These are phyloP conservation scores for Opisthocomus hoazin DNA, from an alignment of 2,113 vertebrate genomes.

Conservation along the genomic window DNA sequence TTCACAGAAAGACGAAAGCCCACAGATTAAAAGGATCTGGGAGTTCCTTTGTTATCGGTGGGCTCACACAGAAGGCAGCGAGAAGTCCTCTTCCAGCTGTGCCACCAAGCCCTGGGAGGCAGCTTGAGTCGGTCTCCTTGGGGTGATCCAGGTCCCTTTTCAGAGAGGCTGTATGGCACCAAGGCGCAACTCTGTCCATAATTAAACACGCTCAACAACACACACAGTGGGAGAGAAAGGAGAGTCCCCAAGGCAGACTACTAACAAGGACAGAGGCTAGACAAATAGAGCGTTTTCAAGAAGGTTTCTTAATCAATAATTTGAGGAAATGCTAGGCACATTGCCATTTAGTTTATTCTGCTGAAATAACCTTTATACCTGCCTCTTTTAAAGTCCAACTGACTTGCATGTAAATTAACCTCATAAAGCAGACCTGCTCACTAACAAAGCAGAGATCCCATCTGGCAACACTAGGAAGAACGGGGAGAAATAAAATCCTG, in stretches of 20 bases:
- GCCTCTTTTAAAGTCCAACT: neutral
- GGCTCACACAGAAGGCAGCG: neutral
- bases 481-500: neutral
- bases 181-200: neutral
- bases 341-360: neutral
- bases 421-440: neutral
- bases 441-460: neutral
- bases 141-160: neutral
- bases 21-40: neutral
- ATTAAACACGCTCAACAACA: neutral
- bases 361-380: slow-evolving; percentile 14
- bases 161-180: neutral
- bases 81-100: neutral
- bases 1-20: neutral
- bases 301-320: neutral
- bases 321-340: neutral
- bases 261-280: neutral
- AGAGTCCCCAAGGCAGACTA: neutral
- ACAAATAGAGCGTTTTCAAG: neutral
- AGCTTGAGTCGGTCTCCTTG: neutral
- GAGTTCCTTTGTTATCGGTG: neutral
- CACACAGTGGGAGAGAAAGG: neutral
- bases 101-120: neutral
- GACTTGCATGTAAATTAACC: neutral
- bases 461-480: neutral